Evolutionary conservation across 2,888 invertebrate species (phyloP).

Genomic region (Erpobdella octoculata): DNA sequence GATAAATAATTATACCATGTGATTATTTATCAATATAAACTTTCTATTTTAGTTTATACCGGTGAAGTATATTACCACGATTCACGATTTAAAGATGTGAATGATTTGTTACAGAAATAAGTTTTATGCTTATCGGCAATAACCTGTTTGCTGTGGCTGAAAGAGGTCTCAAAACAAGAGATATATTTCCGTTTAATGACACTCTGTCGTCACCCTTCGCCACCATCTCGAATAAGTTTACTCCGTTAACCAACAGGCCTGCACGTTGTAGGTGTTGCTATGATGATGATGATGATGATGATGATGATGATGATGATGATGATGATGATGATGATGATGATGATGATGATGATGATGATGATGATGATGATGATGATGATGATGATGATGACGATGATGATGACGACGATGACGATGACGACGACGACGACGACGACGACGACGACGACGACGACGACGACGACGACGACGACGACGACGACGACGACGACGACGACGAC

Average conservation of each 20-base stretch:
- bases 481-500: not conserved
- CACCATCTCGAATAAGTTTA: slow-evolving; percentile 7
- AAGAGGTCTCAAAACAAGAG: not conserved
- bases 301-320: slow-evolving; percentile 8
- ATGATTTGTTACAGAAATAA: too few relatives aligned
- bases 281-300: slow-evolving; percentile 5
- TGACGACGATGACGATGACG: slow-evolving; percentile 12
- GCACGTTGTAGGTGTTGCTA: not conserved
- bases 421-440: slow-evolving; percentile 21
- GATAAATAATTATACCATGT: too few relatives aligned
- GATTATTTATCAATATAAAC: too few relatives aligned
- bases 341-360: slow-evolving; percentile 26
- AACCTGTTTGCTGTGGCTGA: not conserved
- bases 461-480: slow-evolving; percentile 16
- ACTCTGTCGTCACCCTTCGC: not conserved
- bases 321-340: slow-evolving; percentile 14
- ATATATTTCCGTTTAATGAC: not conserved
- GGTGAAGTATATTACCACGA: too few relatives aligned
- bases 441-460: slow-evolving; percentile 18
- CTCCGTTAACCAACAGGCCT: slow-evolving; percentile 1
- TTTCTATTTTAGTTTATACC: too few relatives aligned
- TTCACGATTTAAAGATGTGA: too few relatives aligned
- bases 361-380: slow-evolving; percentile 27
- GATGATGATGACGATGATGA: slow-evolving; percentile 15
- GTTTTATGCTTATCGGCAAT: too few relatives aligned